A percentile compares a stretch with the other conserved stretches of the same genome.
Evolutionary conservation across 2,113 vertebrate species (phyloP).

Genomic region (Brachypodius melanocephalos): DNA sequence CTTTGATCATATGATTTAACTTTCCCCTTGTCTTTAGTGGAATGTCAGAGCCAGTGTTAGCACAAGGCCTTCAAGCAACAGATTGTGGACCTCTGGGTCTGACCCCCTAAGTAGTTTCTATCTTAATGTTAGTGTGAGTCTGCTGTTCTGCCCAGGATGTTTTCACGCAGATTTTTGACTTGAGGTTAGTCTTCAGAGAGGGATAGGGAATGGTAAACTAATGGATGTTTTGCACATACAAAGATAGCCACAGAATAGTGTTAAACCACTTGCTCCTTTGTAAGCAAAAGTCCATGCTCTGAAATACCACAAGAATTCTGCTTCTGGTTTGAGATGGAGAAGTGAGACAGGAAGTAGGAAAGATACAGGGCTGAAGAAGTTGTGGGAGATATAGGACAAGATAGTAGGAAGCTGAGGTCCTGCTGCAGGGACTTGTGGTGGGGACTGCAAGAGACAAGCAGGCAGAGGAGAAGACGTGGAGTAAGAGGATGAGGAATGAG

Average conservation of each 20-base stretch:
- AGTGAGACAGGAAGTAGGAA: neutral
- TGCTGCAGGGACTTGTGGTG: neutral
- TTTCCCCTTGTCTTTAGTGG: neutral
- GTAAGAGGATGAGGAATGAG: neutral
- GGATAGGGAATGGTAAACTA: neutral
- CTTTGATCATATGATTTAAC: neutral
- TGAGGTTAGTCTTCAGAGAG: neutral
- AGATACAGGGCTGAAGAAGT: neutral
- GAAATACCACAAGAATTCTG: neutral
- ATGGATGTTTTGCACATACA: neutral
- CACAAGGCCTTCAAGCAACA: neutral
- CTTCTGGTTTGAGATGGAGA: neutral
- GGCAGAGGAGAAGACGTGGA: neutral
- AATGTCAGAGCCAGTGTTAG: neutral
- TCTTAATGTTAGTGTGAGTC: neutral
- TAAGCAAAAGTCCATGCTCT: neutral
- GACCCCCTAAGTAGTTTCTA: neutral
- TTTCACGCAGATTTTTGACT: neutral
- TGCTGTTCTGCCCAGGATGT: neutral
- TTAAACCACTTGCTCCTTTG: neutral
- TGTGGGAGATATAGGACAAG: neutral
- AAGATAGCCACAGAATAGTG: neutral
- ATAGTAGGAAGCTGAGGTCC: neutral
- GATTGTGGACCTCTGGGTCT: neutral
- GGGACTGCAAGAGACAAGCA: neutral